phyloP scores from a whole-genome alignment of 2,888 invertebrate species.

The Oxyteleia sp. region DNA sequence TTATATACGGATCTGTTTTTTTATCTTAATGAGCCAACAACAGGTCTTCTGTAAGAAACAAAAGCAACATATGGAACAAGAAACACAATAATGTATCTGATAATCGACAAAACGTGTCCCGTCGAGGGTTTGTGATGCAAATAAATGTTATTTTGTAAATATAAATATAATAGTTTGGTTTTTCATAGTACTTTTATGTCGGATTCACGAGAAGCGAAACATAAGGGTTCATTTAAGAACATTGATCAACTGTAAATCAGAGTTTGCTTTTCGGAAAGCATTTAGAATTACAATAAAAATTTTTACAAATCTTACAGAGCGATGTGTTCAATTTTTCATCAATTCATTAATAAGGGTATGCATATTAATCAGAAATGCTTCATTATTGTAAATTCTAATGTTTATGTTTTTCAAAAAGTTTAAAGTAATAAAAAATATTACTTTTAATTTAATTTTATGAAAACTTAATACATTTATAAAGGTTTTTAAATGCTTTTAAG shows the following conservation, averaged over 20 bases:
- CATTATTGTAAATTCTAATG: too few relatives aligned
- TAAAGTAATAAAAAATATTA: too few relatives aligned
- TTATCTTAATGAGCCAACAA: not conserved
- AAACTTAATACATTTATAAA: too few relatives aligned
- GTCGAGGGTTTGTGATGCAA: slow-evolving; percentile 49
- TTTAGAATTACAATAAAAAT: slow-evolving; percentile 35
- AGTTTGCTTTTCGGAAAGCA: slow-evolving; percentile 26
- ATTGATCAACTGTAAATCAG: slow-evolving; percentile 23
- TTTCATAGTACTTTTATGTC: slow-evolving; percentile 24
- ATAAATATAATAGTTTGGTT: slow-evolving; percentile 31
- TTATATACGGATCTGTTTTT: slow-evolving; percentile 11
- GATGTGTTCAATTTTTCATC: too few relatives aligned
- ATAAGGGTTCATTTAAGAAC: slow-evolving; percentile 16
- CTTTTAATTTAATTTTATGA: too few relatives aligned
- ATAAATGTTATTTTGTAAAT: slow-evolving; percentile 58
- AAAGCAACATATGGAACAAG: not conserved
- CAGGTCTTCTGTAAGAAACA: not conserved
- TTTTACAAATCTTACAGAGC: slow-evolving; percentile 29
- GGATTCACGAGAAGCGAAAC: slow-evolving; percentile 2
- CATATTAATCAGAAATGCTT: too few relatives aligned
- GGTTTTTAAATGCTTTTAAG: too few relatives aligned
- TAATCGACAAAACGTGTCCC: slow-evolving; percentile 11
- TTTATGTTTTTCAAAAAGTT: too few relatives aligned
- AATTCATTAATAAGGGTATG: too few relatives aligned
- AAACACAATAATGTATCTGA: slow-evolving; percentile 6